A percentile compares a stretch with the other conserved stretches of the same genome.
Conservation (phyloP, 2,797 vertebrate species). For the Pygocentrus nattereri region DNA sequence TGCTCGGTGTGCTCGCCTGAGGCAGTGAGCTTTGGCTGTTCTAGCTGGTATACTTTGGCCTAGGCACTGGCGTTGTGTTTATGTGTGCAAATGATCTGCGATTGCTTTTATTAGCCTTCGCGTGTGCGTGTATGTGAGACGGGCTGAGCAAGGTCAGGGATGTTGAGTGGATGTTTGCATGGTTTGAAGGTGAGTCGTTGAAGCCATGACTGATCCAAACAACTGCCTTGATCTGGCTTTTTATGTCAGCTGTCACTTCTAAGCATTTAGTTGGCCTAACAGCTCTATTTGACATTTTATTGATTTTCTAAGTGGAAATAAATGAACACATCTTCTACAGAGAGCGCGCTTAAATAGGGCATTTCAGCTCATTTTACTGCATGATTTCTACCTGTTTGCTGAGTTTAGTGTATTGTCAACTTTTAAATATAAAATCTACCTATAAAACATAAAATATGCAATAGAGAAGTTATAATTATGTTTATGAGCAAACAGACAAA, state of each 20-base stretch:
- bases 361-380: too few relatives aligned
- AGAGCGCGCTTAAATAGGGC: too few relatives aligned
- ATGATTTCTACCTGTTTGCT: too few relatives aligned
- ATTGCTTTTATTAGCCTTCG: constrained; percentile 7
- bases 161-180: constrained; percentile 52
- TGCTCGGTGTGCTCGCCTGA: constrained; percentile 29
- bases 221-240: not conserved
- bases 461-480: too few relatives aligned
- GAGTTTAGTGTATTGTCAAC: too few relatives aligned
- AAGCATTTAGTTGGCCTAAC: constrained; percentile 68
- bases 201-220: not conserved
- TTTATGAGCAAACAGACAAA: too few relatives aligned
- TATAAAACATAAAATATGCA: too few relatives aligned
- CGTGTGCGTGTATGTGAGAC: not conserved
- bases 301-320: too few relatives aligned
- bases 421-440: too few relatives aligned
- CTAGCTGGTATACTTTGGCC: not conserved
- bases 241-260: constrained; percentile 50
- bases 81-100: not conserved
- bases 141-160: not conserved
- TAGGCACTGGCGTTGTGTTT: not conserved
- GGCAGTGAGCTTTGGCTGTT: not conserved
- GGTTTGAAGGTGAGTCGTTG: constrained; percentile 27
- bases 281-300: constrained; percentile 48
- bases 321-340: too few relatives aligned